These are phyloP conservation scores for Takifugu bimaculatus DNA, from an alignment of 2,113 vertebrate genomes.

Conservation along the genomic window DNA sequence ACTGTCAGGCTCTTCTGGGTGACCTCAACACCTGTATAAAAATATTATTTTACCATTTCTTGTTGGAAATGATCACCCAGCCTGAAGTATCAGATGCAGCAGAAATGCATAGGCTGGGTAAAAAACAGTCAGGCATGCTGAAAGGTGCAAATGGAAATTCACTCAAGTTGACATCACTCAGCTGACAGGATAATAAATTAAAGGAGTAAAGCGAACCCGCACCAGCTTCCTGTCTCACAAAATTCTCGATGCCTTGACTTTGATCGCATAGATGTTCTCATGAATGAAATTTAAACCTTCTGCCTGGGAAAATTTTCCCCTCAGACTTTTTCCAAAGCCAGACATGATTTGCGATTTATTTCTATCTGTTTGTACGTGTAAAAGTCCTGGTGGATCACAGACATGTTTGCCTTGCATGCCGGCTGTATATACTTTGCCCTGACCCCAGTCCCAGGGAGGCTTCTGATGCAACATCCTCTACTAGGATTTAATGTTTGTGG, in stretches of 20 bases:
- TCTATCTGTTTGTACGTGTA: neutral
- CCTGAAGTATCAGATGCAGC: neutral
- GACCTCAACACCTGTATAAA: conserved; percentile 55
- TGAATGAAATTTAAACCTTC: conserved; percentile 23
- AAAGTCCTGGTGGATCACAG: neutral
- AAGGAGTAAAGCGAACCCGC: conserved; percentile 31
- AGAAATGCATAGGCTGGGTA: conserved; percentile 10
- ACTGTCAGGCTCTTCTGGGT: conserved; percentile 49
- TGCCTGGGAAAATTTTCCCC: conserved; percentile 55
- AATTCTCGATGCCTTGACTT: conserved; percentile 25
- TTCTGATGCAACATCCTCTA: conserved; percentile 6
- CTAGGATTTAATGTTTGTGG: no score
- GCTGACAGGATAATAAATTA: conserved; percentile 44
- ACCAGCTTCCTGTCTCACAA: conserved; percentile 40
- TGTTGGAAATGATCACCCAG: conserved; percentile 16
- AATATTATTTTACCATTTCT: conserved; percentile 35
- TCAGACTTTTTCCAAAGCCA: conserved; percentile 25
- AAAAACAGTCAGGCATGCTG: conserved; percentile 21
- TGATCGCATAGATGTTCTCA: conserved; percentile 35
- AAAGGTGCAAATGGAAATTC: conserved; percentile 41
- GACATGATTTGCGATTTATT: conserved; percentile 38
- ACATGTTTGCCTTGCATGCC: conserved; percentile 31
- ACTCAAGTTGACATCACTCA: conserved; percentile 31
- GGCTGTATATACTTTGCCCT: conserved; percentile 45
- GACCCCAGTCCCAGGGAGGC: conserved; percentile 30